Evolutionary conservation across 2,113 vertebrate species (phyloP).

Genomic region (Colius striatus): DNA sequence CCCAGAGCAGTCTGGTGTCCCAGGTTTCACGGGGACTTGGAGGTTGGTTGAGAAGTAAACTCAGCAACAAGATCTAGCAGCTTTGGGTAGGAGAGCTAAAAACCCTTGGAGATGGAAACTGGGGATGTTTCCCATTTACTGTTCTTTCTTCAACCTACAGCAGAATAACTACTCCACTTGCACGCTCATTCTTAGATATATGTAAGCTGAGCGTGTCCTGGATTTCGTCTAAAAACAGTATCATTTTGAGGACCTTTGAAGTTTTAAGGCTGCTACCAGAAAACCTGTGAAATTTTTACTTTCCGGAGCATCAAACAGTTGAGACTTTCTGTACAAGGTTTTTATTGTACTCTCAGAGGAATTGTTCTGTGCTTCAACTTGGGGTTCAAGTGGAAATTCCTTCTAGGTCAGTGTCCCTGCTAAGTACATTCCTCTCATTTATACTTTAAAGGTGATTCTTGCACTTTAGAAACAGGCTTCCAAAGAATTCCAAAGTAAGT

Average conservation of each 20-base stretch:
- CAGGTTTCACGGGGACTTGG: not conserved
- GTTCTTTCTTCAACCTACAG: accelerated
- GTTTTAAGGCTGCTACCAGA: not conserved
- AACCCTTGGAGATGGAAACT: not conserved
- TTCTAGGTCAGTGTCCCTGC: conserved; percentile 58
- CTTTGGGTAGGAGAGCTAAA: not conserved
- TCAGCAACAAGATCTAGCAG: not conserved
- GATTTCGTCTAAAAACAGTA: not conserved
- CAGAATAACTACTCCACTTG: not conserved
- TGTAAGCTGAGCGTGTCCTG: not conserved
- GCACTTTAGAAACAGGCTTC: too few species aligned
- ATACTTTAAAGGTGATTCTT: conserved; percentile 33
- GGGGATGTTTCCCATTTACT: not conserved
- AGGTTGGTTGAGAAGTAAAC: not conserved
- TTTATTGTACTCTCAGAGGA: conserved; percentile 21
- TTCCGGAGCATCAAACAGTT: conserved; percentile 31
- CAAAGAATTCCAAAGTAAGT: conserved; percentile 39
- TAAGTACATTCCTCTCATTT: conserved; percentile 51
- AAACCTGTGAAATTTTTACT: conserved; percentile 46
- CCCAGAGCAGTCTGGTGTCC: not conserved
- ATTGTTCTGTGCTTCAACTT: conserved; percentile 33
- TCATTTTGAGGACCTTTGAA: not conserved
- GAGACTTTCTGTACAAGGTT: not conserved
- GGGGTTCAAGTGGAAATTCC: conserved; percentile 47
- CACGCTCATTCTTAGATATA: accelerated